Evolutionary conservation across 2,888 invertebrate genomes (phyloP), one percentile per base, ranked within the genome.

Genomic region (Eupithecia insigniata): DNA sequence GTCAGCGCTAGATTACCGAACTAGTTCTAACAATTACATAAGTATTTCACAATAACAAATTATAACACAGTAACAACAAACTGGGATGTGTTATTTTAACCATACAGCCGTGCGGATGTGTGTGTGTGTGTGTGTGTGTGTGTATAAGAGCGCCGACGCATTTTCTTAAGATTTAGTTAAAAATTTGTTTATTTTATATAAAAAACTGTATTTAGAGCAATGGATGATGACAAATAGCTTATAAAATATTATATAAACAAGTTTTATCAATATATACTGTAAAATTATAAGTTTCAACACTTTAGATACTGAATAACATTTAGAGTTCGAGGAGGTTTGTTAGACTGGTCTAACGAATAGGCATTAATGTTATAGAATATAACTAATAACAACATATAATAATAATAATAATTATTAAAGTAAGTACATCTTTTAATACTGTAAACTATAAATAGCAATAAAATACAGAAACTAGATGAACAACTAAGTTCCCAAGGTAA

Each of bases 401-500:
- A 51, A 26, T 67, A 14, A 46, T 43, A 22, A 39, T 16, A 39
- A 36, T 12, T 32, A 32, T 32, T 36, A 12, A 1, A 28, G 28
- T 71, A 71, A 71, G 71, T 71, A 71, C 71, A 67, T 71, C 22
- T 61, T 55, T 14, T 67, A 67, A 67, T 67, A 71, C 61, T 34
- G 62, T 77, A 22, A 51, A 46, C 66, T 60, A 60, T 60, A 30
- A 30, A 58, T 28, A 58, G 1, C 4, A 58, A 60, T 30, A 30
- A 60, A 18, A 60, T 60, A 30, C 55, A 55, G 14, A 26, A 22
- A 14, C 55, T 12, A 55, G 12, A 22, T n/a, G 22, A 51, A n/a
- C 51, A 51, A 55, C 26, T 10, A 51, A 51, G 8, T 46, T 46
- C 22, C 51, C n/a, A 12, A 46, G 18, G 18, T 43, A 46, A 6